Evolutionary conservation across 2,797 vertebrate species (phyloP), one percentile per base, ranked within the genome.

Genomic region (Etheostoma nigrum): DNA sequence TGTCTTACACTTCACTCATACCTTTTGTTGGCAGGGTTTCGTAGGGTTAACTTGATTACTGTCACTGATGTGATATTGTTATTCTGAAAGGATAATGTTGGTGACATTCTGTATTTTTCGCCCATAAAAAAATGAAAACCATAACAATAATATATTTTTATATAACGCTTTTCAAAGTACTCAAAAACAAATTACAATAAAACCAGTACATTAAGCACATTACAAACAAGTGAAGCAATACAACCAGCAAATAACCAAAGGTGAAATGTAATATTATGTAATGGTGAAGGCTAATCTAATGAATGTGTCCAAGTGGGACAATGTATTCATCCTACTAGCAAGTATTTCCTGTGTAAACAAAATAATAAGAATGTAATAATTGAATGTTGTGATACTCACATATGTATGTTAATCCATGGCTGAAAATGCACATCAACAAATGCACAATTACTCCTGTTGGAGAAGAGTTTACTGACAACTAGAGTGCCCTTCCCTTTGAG

Each of bases 1-100:
- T 44, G 69, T 71, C 59, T 67, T 33, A 54, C 15, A 8, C 59
- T 73, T 70, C 76, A 74, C 70, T 72, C 72, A 58, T 23, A 61
- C 30, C 65, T 63, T 76, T 67, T 82, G 48, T 49, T 49, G 44
- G 23, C 25, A 30, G 52, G 25, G 60, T 62, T 66, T 73, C 55
- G 33, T 21, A 48, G 70, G 67, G 60, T 69, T 57, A 53, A 69
- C 25, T 51, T n/a, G n/a, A 52, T 48, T 52, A 36, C 30, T 53
- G 42, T 62, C 57, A 21, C 2, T 15, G 21, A 14, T 53, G 54
- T 25, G 7, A 21, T 49, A 6, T 61, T 67, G 55, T 49, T 59
- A 8, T 67, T 40, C 6, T 42, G 19, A 48, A 30, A 47, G 48
- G 53, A 44, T 63, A 19, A 70, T 23, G 18, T 9, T 30, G 25